These are phyloP conservation scores for Aleiodes alternator DNA, from an alignment of 2,888 invertebrate species.

Conservation along the genomic window DNA sequence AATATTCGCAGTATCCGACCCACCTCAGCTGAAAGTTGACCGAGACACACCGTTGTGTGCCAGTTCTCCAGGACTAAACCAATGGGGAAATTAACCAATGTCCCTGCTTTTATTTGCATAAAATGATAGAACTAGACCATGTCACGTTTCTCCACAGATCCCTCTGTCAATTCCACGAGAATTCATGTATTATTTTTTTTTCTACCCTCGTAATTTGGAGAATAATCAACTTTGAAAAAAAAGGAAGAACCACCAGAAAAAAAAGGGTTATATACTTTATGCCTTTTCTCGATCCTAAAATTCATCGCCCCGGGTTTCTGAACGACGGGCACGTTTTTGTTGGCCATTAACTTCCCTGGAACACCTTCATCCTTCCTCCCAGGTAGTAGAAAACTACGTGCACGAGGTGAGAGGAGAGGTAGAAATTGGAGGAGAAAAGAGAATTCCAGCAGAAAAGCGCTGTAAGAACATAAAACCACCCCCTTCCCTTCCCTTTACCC, in stretches of 20 bases:
- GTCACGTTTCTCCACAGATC: constrained; percentile 64
- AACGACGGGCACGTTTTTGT: constrained; percentile 46
- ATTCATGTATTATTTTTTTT: constrained; percentile 26
- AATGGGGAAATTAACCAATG: constrained; percentile 73
- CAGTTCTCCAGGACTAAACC: constrained; percentile 62
- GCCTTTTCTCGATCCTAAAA: constrained; percentile 25
- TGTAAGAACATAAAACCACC: constrained; percentile 49
- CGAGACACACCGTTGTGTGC: neutral
- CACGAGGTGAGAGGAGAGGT: neutral
- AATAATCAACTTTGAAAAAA: constrained; percentile 18
- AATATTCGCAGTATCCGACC: neutral
- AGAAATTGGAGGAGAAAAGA: neutral
- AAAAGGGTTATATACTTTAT: constrained; percentile 32
- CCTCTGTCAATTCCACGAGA: constrained; percentile 32
- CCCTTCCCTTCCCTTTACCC: constrained; percentile 29
- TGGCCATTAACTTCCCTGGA: constrained; percentile 50
- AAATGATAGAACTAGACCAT: constrained; percentile 72
- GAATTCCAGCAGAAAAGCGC: constrained; percentile 24
- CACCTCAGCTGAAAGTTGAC: no score
- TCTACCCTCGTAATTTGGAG: constrained; percentile 38
- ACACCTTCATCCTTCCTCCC: constrained; percentile 1
- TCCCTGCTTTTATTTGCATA: constrained; percentile 73
- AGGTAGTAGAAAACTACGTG: constrained; percentile 20
- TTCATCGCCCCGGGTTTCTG: constrained; percentile 18
- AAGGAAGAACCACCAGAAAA: neutral